Percentiles rank a stretch among this genome's conserved stretches.
Conservation (phyloP, 2,797 vertebrate species). For the Saxicola maurus region DNA sequence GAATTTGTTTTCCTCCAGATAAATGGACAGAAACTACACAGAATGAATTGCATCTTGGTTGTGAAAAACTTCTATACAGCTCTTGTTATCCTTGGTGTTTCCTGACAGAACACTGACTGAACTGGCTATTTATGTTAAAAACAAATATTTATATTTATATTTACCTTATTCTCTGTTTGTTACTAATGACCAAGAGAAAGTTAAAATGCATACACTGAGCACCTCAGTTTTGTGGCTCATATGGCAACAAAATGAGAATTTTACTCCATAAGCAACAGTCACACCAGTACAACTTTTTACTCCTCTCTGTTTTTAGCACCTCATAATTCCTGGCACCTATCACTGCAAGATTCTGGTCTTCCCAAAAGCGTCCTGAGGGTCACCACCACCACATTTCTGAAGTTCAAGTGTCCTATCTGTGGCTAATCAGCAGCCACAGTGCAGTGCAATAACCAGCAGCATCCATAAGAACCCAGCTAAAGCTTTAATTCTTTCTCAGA, state of each 20-base stretch:
- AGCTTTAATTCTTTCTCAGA: not conserved
- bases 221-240: not conserved
- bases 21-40: not conserved
- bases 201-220: fast-evolving
- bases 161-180: not conserved
- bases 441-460: not conserved
- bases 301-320: not conserved
- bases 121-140: not conserved
- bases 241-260: not conserved
- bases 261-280: not conserved
- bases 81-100: not conserved
- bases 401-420: not conserved
- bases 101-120: not conserved
- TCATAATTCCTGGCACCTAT: not conserved
- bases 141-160: not conserved
- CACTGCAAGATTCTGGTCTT: not conserved
- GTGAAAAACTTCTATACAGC: not conserved
- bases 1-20: not conserved
- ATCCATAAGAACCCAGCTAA: not conserved
- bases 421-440: not conserved
- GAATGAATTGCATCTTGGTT: not conserved
- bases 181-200: not conserved
- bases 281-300: not conserved
- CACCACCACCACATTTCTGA: not conserved
- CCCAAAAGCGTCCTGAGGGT: not conserved